A percentile compares a stretch with the other conserved stretches of the same genome.
Conservation (phyloP, 2,797 vertebrate species). For the Xenentodon cancila region DNA sequence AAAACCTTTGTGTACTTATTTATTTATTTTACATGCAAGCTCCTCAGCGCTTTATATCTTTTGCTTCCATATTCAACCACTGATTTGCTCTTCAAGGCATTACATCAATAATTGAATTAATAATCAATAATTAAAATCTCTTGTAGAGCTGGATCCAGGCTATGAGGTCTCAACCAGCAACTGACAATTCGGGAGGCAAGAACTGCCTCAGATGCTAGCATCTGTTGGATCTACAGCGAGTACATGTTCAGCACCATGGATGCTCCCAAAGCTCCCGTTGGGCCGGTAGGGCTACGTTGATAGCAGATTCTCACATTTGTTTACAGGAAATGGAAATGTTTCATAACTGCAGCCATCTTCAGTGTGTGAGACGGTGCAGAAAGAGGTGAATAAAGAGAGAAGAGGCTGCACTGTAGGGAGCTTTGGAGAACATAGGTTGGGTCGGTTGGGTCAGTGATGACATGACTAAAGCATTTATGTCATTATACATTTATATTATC, state of each 20-base stretch:
- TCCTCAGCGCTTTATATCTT: too few relatives aligned
- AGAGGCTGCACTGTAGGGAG: neutral
- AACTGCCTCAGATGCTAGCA: neutral
- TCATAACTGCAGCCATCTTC: constrained; percentile 14
- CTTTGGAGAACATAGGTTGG: constrained; percentile 1
- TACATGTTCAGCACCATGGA: neutral
- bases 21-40: too few relatives aligned
- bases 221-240: neutral
- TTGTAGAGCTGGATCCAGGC: too few relatives aligned
- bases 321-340: constrained; percentile 2
- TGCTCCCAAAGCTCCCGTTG: neutral
- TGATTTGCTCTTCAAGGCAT: too few relatives aligned
- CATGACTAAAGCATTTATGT: constrained; percentile 14
- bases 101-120: too few relatives aligned
- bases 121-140: too few relatives aligned
- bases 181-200: too few relatives aligned
- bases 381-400: constrained; percentile 8
- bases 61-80: too few relatives aligned
- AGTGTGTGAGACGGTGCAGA: too few relatives aligned
- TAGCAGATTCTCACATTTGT: constrained; percentile 3
- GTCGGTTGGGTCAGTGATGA: neutral
- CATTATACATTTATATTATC: constrained; percentile 5
- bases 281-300: neutral
- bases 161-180: too few relatives aligned
- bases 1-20: too few relatives aligned